Evolutionary conservation across 1,140 invertebrate species (phyloP), one percentile per base, ranked within the genome.

Genomic region (Acromyrmex echinatior): DNA sequence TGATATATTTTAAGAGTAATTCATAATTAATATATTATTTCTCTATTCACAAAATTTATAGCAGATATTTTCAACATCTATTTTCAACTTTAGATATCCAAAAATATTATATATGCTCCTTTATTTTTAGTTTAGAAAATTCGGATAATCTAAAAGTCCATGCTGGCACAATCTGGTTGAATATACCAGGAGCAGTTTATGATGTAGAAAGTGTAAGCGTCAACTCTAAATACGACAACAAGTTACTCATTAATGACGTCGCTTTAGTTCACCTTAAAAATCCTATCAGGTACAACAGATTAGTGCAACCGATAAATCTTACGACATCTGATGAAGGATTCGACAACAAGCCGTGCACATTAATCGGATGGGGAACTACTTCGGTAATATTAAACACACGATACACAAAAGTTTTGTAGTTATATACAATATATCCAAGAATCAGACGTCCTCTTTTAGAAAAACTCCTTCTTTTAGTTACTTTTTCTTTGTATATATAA

Each of bases 331-430:
- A 87, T 51, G 21, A 3, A 18, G 12, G 14, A 25, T 3, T 74
- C 9, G 68, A 45, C 0, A 10, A n/a, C 28, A 39, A 5, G 3
- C 18, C 31, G 0, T 87, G 60, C n/a, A 63, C 74, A 7, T 92
- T 96, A 58, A 92, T 92, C 49, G 95, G 95, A 10, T 96, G 95
- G 95, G 95, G 95, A 14, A 89, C 74, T 45, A 60, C 58, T 45
- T 12, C 0, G 31, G 86, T 87, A 71, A 87, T 49, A n/a, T 49
- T 6, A 0, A 25, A 77, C 0, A 45, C 4, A n/a, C 3, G 28
- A 73, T 10, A 53, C 7, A 2, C 9, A 0, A 2, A 25, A 39
- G 16, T 6, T 70, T 14, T 49, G 3, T 9, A 9, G 9, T 21
- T 68, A 68, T 21, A 4, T 16, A 25, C 25, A 25, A 25, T 25